Conservation (phyloP, 2,797 vertebrate species). For the Bothrops alternatus region DNA sequence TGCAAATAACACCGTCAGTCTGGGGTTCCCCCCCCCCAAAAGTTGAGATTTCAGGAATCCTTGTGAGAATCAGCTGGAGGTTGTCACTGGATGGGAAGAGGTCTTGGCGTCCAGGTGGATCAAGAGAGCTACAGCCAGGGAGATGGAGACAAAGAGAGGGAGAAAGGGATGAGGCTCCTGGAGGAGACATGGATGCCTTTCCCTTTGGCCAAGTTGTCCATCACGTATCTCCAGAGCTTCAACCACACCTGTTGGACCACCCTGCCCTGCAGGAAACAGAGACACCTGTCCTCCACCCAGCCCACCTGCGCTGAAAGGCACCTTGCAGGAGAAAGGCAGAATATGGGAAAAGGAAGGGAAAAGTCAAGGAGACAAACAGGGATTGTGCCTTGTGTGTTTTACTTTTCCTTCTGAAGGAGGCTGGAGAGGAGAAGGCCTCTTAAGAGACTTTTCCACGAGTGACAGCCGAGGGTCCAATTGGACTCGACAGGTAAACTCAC, state of each 20-base stretch:
- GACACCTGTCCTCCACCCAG: neutral
- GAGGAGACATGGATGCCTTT: neutral
- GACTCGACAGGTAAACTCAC: constrained; percentile 55
- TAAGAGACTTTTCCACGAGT: neutral
- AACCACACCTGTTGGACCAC: neutral
- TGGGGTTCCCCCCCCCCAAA: too few species aligned
- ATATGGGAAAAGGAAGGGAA: too few species aligned
- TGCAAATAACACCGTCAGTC: neutral
- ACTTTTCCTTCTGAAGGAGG: neutral
- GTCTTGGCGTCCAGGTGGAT: neutral
- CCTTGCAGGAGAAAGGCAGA: neutral
- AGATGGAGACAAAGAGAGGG: neutral
- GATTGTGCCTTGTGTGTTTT: neutral
- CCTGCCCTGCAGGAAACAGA: neutral
- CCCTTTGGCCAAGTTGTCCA: neutral
- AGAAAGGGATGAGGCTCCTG: neutral
- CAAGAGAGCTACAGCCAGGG: neutral
- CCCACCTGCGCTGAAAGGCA: neutral
- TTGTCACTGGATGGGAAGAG: neutral
- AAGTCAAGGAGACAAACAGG: neutral
- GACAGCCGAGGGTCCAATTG: neutral
- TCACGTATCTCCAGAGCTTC: neutral
- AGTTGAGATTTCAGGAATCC: too few species aligned
- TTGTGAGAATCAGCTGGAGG: neutral
- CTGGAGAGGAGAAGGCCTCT: neutral